Percentiles rank a stretch among this genome's conserved stretches.
These are phyloP conservation scores for Helobdella robusta DNA, from an alignment of 2,888 invertebrate genomes.

Conservation along the genomic window DNA sequence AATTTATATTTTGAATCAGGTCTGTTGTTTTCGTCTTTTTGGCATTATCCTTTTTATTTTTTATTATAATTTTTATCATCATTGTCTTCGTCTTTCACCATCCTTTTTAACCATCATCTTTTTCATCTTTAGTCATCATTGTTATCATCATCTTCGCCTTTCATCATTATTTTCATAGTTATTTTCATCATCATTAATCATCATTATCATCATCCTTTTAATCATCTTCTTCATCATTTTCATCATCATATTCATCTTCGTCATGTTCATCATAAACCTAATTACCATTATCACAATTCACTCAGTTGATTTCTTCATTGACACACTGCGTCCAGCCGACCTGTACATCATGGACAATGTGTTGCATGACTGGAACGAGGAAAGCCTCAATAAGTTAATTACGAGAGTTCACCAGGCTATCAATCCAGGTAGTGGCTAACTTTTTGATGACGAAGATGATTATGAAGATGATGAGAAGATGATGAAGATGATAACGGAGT, in stretches of 20 bases:
- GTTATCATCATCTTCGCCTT: too few species aligned
- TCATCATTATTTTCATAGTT: too few species aligned
- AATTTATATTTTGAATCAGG: too few species aligned
- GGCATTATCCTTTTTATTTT: too few species aligned
- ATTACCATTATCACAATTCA: neutral
- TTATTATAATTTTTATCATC: too few species aligned
- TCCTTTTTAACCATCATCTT: too few species aligned
- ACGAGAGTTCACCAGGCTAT: slow-evolving; percentile 36
- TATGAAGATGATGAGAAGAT: too few species aligned
- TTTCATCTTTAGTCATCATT: too few species aligned
- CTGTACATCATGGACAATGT: slow-evolving; percentile 39
- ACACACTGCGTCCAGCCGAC: slow-evolving; percentile 37
- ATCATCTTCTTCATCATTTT: neutral
- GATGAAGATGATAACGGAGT: too few species aligned
- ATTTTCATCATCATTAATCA: neutral
- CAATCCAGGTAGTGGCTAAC: slow-evolving; percentile 35
- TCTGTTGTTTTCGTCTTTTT: too few species aligned
- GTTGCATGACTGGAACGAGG: slow-evolving; percentile 38
- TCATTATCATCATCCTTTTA: neutral
- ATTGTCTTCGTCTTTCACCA: too few species aligned
- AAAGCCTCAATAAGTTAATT: slow-evolving; percentile 36
- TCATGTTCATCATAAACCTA: neutral
- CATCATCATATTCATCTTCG: neutral
- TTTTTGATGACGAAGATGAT: neutral
- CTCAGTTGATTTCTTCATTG: slow-evolving; percentile 39